Percentiles rank a stretch among this genome's conserved stretches.
Evolutionary conservation across 2,888 invertebrate species (phyloP).

Genomic region (Mimachlamys varia): DNA sequence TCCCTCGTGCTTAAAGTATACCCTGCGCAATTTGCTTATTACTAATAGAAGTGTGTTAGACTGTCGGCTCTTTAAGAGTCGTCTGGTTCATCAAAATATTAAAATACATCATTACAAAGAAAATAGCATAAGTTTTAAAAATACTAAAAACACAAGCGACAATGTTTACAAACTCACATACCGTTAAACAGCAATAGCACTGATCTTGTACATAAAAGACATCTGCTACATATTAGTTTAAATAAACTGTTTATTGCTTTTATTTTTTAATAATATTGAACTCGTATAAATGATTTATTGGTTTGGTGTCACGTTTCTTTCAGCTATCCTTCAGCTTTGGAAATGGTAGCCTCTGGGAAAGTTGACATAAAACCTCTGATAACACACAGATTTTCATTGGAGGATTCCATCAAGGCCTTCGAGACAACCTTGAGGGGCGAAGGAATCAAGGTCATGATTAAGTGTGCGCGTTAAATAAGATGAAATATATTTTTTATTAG

Average conservation of each 20-base stretch:
- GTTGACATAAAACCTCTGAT: constrained; percentile 77
- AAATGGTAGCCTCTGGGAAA: constrained; percentile 76
- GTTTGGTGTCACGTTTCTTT: constrained; percentile 51
- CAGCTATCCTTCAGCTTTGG: constrained; percentile 79
- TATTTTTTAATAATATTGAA: neutral
- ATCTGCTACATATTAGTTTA: too few relatives aligned
- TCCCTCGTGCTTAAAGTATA: too few relatives aligned
- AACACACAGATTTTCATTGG: constrained; percentile 75
- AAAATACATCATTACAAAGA: too few relatives aligned
- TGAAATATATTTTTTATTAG: neutral
- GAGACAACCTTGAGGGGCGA: constrained; percentile 89
- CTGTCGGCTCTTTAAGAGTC: neutral
- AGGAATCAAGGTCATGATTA: constrained; percentile 86
- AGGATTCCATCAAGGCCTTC: constrained; percentile 89
- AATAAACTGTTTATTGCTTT: too few relatives aligned
- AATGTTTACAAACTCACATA: too few relatives aligned
- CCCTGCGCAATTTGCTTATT: too few relatives aligned
- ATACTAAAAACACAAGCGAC: too few relatives aligned
- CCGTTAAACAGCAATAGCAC: too few relatives aligned
- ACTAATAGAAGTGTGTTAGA: too few relatives aligned
- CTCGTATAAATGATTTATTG: neutral
- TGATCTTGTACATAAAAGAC: too few relatives aligned
- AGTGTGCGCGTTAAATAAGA: constrained; percentile 54
- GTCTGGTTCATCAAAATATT: too few relatives aligned
- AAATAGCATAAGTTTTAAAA: too few relatives aligned